These are phyloP conservation scores for Mus minutoides DNA, from an alignment of 2,797 vertebrate genomes.

Conservation along the genomic window DNA sequence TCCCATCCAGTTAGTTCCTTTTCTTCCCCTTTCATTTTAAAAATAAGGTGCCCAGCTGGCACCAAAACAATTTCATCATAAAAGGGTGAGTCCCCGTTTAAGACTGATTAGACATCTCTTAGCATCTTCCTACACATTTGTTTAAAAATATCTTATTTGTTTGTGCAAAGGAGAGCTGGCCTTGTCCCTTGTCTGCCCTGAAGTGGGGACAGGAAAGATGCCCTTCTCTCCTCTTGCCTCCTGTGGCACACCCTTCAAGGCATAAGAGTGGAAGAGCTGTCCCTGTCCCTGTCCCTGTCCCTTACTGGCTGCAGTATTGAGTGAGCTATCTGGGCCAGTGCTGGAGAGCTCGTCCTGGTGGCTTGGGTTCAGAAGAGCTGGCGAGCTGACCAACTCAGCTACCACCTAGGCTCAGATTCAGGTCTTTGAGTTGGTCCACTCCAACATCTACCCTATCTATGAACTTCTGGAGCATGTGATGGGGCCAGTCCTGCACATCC, in stretches of 20 bases:
- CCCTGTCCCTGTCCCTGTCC: not conserved
- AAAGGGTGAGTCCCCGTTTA: slow-evolving; percentile 20
- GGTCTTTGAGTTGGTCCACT: not conserved
- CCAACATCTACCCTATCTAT: not conserved
- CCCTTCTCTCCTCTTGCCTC: not conserved
- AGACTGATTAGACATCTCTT: not conserved
- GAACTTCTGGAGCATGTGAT: not conserved
- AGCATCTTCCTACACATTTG: not conserved
- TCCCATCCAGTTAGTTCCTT: not conserved
- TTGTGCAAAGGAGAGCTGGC: not conserved
- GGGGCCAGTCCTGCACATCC: not conserved
- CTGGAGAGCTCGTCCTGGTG: not conserved
- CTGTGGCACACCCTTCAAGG: not conserved
- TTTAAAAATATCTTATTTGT: not conserved
- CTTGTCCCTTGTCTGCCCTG: not conserved
- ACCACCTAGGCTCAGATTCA: not conserved
- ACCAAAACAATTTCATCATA: slow-evolving; percentile 8
- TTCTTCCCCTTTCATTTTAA: too few species aligned
- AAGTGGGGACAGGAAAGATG: not conserved
- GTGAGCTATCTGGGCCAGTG: not conserved
- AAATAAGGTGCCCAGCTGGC: not conserved
- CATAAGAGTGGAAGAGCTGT: not conserved
- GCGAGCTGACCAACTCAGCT: not conserved
- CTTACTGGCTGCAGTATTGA: not conserved
- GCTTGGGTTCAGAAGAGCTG: not conserved